Evolutionary conservation across 2,113 vertebrate species (phyloP), one percentile per base, ranked within the genome.

Genomic region (Setophaga petechia): DNA sequence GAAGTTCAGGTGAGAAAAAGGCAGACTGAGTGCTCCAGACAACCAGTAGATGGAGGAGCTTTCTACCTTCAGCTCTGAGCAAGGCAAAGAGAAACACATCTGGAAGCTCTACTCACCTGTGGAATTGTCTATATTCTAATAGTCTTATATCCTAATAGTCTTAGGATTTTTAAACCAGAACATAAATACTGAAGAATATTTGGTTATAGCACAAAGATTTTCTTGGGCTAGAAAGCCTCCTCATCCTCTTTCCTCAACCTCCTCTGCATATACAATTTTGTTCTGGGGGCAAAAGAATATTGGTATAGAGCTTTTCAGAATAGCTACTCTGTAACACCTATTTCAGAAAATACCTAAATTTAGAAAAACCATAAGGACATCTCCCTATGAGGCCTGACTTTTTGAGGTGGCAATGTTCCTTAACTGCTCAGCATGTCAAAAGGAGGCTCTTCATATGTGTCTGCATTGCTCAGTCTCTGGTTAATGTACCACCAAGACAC

Each of bases 381-480:
- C 51, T 84, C 89, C 46, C 44, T 88, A 10, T 72, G 83, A 86
- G 22, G 52, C 19, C 72, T 71, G 72, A 15, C 85, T 76, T 75
- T 72, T 47, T 78, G 57, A 96, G 44, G 79, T 95, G 85, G 61
- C 79, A 91, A 71, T 39, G 76, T 67, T 55, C 76, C 47, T 92
- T 94, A 93, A 90, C 77, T 72, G 85, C 88, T 89, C 95, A 94
- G 88, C 88, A 12, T 74, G 79, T 71, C 8, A 1, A 71, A 87
- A 96, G 63, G 39, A 88, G 39, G 44, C 61, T 90, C 51, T 90
- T 96, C 87, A 41, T 65, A 93, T 75, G 76, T 18, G 11, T 89
- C 72, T 81, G 65, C 72, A 86, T 84, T 94, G 72, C 79, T 90
- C 88, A 93, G 72, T 61, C 68, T 93, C 79, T 52, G 35, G 37